Evolutionary conservation across 2,888 invertebrate genomes (phyloP).

Genomic region (Syrphus vitripennis): DNA sequence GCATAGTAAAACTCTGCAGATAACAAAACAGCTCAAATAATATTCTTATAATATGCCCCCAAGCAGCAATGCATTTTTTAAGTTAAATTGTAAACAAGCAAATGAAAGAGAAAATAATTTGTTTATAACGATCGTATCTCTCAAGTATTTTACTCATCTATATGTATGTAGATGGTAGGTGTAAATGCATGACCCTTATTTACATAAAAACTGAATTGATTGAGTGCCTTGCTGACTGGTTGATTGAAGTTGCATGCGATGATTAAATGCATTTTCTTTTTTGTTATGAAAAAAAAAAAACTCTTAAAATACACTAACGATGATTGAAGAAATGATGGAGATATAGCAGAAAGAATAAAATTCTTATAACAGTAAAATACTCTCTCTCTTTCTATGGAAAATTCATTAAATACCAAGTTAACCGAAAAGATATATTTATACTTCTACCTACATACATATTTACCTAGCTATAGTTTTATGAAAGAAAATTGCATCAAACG

Average conservation of each 20-base stretch:
- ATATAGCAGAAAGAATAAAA: not conserved
- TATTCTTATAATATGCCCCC: not conserved
- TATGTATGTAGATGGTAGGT: not conserved
- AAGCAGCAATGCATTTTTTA: not conserved
- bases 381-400: conserved; percentile 14
- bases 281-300: not conserved
- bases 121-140: conserved; percentile 36
- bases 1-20: no score
- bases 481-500: conserved; percentile 51
- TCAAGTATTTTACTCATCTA: not conserved
- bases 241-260: conserved; percentile 19
- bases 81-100: not conserved
- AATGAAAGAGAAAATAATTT: conserved; percentile 18
- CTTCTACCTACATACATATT: not conserved
- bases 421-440: not conserved
- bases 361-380: not conserved
- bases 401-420: conserved; percentile 59
- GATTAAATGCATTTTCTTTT: conserved; percentile 38
- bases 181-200: not conserved
- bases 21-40: no score
- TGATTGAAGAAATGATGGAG: not conserved
- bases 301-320: conserved; percentile 3
- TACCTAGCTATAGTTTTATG: not conserved
- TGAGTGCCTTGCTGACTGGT: conserved; percentile 34
- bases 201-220: not conserved